Percentiles rank a stretch among this genome's conserved stretches.
Evolutionary conservation across 2,797 vertebrate species (phyloP).

Genomic region (Remorina albescens): DNA sequence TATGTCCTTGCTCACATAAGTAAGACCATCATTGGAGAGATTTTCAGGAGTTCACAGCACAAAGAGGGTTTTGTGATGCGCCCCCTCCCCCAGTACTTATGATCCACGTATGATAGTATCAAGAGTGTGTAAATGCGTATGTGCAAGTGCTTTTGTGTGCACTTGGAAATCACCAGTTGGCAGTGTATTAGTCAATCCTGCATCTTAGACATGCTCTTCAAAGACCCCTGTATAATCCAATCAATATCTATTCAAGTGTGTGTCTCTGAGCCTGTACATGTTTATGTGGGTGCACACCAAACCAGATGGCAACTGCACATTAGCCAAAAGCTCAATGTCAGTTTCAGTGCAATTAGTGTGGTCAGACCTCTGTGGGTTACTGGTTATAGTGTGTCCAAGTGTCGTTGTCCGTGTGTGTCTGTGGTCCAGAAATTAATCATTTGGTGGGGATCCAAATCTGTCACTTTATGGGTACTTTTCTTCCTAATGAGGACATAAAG

Average conservation of each 20-base stretch:
- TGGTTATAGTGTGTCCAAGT: not conserved
- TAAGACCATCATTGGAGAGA: constrained; percentile 28
- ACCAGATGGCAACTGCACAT: constrained; percentile 10
- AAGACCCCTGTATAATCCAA: constrained; percentile 37
- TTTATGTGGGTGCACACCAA: constrained; percentile 3
- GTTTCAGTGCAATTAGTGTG: not conserved
- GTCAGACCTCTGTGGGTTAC: constrained; percentile 24
- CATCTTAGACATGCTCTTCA: constrained; percentile 48
- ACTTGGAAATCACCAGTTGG: constrained; percentile 10
- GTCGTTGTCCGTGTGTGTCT: not conserved
- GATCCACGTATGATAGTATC: constrained; percentile 53
- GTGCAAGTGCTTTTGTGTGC: not conserved
- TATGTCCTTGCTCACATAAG: constrained; percentile 26
- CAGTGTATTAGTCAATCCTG: constrained; percentile 42
- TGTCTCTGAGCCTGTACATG: constrained; percentile 8
- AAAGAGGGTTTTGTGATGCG: too few relatives aligned
- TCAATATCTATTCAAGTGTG: constrained; percentile 48
- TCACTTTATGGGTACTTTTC: too few relatives aligned
- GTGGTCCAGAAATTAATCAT: not conserved
- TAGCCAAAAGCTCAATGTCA: constrained; percentile 16
- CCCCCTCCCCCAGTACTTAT: constrained; percentile 22
- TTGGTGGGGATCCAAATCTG: too few relatives aligned
- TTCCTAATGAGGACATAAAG: too few relatives aligned
- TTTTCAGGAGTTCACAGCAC: constrained; percentile 28
- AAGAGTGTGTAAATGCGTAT: constrained; percentile 6